Evolutionary conservation across 2,797 vertebrate species (phyloP), one percentile per base, ranked within the genome.

Genomic region (Staurois parvus): DNA sequence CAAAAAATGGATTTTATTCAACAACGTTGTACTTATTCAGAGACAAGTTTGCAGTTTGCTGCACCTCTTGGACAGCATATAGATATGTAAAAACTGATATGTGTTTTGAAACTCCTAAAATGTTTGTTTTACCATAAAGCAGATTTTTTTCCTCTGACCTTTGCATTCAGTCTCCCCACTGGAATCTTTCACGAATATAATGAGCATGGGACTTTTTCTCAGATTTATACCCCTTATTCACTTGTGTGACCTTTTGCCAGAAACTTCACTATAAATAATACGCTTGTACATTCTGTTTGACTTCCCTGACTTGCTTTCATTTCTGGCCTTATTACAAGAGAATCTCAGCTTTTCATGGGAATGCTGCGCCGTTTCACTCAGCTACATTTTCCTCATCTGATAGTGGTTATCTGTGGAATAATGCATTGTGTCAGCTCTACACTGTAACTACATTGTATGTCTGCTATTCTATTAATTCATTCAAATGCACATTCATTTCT

Each of bases 241-340:
- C 81, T 86, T 79, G 42, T 79, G 79, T 87, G 85, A 87, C 85
- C 85, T 87, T 66, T 68, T 87, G 80, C 85, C 81, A 87, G 70
- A 83, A 82, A 75, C 26, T 73, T 78, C 45, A 75, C 85, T 87
- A 87, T 87, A 87, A 87, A 87, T 87, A 87, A 87, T 84, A 83
- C 34, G 69, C 45, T 67, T 84, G 85, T 79, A 83, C 81, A 70
- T 83, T 87, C 68, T 83, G 70, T 84, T 79, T 79, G 76, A 83
- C 84, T 85, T 85, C 59, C 84, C 56, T 81, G 62, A 81, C 75
- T 79, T 79, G 80, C 80, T 83, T 72, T 82, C 68, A 83, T 77
- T 83, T 87, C 68, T 86, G 85, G 85, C 85, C 37, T 32, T 48
- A 42, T 70, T 82, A 78, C 85, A 77, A 73, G 81, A 76, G 45